Conservation (phyloP, 2,113 vertebrate genomes). For the Sylvilagus bachmani region DNA sequence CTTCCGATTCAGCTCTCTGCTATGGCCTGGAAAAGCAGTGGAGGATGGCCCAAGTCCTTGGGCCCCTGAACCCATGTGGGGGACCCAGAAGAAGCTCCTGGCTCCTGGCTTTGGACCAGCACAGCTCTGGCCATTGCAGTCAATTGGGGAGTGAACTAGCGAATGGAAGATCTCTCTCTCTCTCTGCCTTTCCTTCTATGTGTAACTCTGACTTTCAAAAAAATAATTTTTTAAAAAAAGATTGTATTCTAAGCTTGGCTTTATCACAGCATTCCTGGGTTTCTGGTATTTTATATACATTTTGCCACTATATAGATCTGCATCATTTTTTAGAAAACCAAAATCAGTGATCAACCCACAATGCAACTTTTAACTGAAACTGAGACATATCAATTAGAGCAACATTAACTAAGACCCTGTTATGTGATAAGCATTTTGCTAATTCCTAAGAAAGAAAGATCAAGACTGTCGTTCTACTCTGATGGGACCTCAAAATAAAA, state of each 20-base stretch:
- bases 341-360: background rate
- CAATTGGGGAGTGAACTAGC: no score
- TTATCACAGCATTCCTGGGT: background rate
- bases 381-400: background rate
- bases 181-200: no score
- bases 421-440: background rate
- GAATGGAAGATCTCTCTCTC: no score
- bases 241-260: no score
- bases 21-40: no score
- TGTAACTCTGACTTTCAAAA: no score
- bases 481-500: background rate
- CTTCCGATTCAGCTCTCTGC: no score
- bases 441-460: background rate
- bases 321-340: background rate
- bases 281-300: background rate
- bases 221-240: background rate
- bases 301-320: background rate
- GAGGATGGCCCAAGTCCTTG: no score
- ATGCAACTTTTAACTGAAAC: background rate
- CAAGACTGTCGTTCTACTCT: background rate
- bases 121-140: no score
- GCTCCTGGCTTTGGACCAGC: no score
- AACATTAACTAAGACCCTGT: slow-evolving; percentile 4
- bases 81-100: no score
- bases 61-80: no score